A percentile compares a stretch with the other conserved stretches of the same genome.
Evolutionary conservation across 2,113 vertebrate genomes (phyloP).

Genomic region (Halcyon senegalensis): DNA sequence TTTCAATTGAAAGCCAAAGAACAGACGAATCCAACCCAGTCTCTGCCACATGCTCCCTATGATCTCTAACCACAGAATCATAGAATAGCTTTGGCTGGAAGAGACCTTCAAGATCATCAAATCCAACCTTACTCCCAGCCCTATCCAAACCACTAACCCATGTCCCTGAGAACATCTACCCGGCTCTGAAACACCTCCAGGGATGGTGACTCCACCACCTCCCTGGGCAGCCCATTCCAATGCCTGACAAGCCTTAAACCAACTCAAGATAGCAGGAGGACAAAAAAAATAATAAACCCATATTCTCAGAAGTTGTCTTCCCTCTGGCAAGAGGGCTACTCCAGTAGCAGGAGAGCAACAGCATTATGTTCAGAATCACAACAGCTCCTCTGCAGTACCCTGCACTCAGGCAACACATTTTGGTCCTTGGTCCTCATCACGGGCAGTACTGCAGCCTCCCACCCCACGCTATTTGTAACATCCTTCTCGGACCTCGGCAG

Average conservation of each 20-base stretch:
- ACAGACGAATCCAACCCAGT: not conserved
- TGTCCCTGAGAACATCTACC: too few relatives aligned
- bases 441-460: not conserved
- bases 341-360: not conserved
- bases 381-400: not conserved
- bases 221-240: too few relatives aligned
- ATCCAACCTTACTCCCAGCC: too few relatives aligned
- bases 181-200: too few relatives aligned
- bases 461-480: not conserved
- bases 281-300: not conserved
- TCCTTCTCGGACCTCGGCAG: not conserved
- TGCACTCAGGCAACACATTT: not conserved
- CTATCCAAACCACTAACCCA: too few relatives aligned
- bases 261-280: not conserved
- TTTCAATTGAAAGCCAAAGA: not conserved
- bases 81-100: too few relatives aligned
- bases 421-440: not conserved
- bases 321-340: not conserved
- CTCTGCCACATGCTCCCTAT: not conserved
- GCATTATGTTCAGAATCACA: not conserved
- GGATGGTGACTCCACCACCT: too few relatives aligned
- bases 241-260: too few relatives aligned
- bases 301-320: not conserved
- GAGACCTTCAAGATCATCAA: too few relatives aligned
- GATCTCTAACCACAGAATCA: not conserved